A percentile compares a stretch with the other conserved stretches of the same genome.
phyloP scores from a whole-genome alignment of 1,140 invertebrate genomes.

The Drosophila cardini region DNA sequence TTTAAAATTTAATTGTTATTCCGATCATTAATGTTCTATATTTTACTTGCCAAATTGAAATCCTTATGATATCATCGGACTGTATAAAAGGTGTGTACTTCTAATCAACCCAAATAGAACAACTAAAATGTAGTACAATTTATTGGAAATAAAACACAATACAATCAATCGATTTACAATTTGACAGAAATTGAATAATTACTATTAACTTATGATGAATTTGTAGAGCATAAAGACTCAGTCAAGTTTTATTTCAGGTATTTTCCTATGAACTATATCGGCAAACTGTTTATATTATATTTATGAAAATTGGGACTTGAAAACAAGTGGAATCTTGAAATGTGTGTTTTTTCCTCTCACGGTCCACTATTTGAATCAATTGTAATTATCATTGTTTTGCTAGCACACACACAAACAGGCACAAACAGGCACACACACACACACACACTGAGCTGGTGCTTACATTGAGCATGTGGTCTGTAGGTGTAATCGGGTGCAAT shows the following conservation, averaged over 20 bases:
- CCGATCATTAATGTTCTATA: too few species aligned
- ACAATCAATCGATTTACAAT: background rate
- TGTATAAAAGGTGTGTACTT: background rate
- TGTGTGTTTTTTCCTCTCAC: background rate
- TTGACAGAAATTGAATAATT: background rate
- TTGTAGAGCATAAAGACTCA: conserved; percentile 1
- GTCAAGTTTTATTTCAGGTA: conserved; percentile 10
- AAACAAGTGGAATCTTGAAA: conserved; percentile 10
- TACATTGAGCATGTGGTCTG: conserved; percentile 43
- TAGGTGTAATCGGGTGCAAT: conserved; percentile 69
- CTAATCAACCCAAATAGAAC: background rate
- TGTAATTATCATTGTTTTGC: conserved; percentile 30
- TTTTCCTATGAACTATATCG: background rate
- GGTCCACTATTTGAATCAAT: conserved; percentile 12
- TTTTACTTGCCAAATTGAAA: too few species aligned
- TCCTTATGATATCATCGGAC: too few species aligned
- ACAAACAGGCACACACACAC: conserved; percentile 8
- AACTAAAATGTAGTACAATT: background rate
- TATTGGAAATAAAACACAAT: conserved; percentile 10
- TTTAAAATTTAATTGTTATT: too few species aligned
- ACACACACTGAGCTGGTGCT: conserved; percentile 29
- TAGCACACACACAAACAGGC: conserved; percentile 7
- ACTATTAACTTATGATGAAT: background rate
- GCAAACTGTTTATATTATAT: conserved; percentile 6
- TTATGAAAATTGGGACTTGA: conserved; percentile 13